Percentiles rank a stretch among this genome's conserved stretches.
Conservation (phyloP, 2,113 vertebrate genomes). For the Calyptomena viridis region DNA sequence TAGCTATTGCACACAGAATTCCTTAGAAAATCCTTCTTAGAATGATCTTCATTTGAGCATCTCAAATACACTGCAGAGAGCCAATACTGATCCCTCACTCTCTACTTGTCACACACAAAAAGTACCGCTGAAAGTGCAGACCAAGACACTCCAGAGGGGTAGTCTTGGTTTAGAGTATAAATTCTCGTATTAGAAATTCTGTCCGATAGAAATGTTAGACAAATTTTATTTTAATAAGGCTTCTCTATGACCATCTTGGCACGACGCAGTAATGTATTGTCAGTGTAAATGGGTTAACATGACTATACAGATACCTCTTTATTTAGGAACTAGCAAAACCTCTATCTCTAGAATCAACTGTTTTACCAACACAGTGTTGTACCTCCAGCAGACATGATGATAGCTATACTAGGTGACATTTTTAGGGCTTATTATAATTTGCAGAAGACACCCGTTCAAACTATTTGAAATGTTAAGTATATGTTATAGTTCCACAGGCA, state of each 20-base stretch:
- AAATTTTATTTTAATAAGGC: neutral
- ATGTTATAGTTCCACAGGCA: conserved; percentile 6
- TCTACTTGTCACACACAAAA: rapidly evolving
- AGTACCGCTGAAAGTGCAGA: neutral
- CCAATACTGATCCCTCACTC: neutral
- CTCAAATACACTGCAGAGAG: neutral
- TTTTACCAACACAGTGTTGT: neutral
- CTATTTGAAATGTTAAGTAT: conserved; percentile 57
- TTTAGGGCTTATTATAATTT: conserved; percentile 42
- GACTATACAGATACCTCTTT: neutral
- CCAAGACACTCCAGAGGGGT: too few species aligned
- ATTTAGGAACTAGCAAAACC: neutral
- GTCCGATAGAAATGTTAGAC: neutral
- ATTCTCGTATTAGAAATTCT: neutral
- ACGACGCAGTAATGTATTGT: neutral
- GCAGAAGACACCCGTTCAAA: conserved; percentile 46
- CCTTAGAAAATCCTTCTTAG: neutral
- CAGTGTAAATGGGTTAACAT: rapidly evolving
- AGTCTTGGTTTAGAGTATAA: neutral
- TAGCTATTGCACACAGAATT: neutral
- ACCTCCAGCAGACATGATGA: neutral
- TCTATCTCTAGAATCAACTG: neutral
- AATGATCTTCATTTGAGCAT: neutral
- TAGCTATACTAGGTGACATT: conserved; percentile 10
- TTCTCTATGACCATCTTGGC: neutral